Conservation (phyloP, 2,113 vertebrate species). For the Antidorcas marsupialis region DNA sequence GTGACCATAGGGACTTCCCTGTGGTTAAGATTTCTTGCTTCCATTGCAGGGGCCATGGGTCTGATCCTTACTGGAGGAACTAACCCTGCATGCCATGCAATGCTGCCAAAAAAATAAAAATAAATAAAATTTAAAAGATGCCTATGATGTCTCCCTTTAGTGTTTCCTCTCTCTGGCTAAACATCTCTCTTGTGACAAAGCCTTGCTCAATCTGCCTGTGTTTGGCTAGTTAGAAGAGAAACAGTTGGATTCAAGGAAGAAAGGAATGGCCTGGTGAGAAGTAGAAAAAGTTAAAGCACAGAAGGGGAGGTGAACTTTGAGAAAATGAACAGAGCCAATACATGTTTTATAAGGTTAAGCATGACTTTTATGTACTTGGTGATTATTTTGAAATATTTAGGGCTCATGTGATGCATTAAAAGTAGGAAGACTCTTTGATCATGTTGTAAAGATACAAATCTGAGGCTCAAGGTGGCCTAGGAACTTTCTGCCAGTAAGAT, state of each 20-base stretch:
- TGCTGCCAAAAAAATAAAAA: not conserved
- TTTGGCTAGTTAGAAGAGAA: not conserved
- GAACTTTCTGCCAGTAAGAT: not conserved
- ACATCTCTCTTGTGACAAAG: not conserved
- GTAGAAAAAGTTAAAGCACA: not conserved
- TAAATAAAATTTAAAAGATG: not conserved
- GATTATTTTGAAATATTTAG: not conserved
- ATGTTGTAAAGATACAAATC: slow-evolving; percentile 17
- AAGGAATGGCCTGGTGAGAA: not conserved
- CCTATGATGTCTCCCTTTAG: not conserved
- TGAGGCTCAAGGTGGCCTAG: not conserved
- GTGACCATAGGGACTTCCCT: not conserved
- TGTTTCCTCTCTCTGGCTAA: not conserved
- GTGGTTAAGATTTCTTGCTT: not conserved
- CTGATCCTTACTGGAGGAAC: not conserved
- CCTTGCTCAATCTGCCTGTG: not conserved
- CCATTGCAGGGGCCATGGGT: not conserved
- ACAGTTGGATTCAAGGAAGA: not conserved
- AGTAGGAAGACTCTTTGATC: not conserved
- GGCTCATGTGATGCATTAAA: not conserved
- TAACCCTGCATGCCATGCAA: not conserved
- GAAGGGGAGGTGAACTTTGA: not conserved
- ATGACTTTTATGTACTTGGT: not conserved
- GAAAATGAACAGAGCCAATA: not conserved
- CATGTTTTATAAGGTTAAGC: not conserved